phyloP scores from a whole-genome alignment of 2,888 invertebrate species.

The Spodoptera picta region DNA sequence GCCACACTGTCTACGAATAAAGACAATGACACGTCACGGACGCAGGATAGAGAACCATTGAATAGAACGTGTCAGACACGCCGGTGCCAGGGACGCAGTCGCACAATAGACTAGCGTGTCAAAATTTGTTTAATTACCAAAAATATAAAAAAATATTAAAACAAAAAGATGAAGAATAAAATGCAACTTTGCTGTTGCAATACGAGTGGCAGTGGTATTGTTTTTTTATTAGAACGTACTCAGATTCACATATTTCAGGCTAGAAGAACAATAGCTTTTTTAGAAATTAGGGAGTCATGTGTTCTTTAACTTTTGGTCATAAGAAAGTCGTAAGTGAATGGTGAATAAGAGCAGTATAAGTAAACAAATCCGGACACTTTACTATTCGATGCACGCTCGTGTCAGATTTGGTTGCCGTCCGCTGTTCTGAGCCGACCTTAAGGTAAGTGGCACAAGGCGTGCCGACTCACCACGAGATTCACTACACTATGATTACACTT shows the following conservation, averaged over 20 bases:
- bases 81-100: slow-evolving; percentile 50
- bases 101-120: slow-evolving; percentile 51
- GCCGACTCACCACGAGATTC: slow-evolving; percentile 50
- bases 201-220: slow-evolving; percentile 6
- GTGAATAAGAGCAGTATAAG: slow-evolving; percentile 55
- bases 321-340: slow-evolving; percentile 51
- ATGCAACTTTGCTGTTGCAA: slow-evolving; percentile 30
- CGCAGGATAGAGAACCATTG: slow-evolving; percentile 47
- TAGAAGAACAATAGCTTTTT: slow-evolving; percentile 44
- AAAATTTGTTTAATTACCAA: slow-evolving; percentile 41
- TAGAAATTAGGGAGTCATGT: slow-evolving; percentile 51
- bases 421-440: slow-evolving; percentile 60
- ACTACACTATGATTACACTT: slow-evolving; percentile 43
- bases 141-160: slow-evolving; percentile 32
- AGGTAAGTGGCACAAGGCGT: slow-evolving; percentile 65
- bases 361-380: slow-evolving; percentile 56
- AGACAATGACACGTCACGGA: slow-evolving; percentile 53
- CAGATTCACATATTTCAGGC: not conserved
- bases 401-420: slow-evolving; percentile 58
- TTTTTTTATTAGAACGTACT: not conserved
- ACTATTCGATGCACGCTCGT: slow-evolving; percentile 61
- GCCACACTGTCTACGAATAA: slow-evolving; percentile 52
- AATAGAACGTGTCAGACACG: slow-evolving; percentile 58
- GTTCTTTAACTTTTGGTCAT: slow-evolving; percentile 43
- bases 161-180: slow-evolving; percentile 20